These are phyloP conservation scores for Caenorhabditis sp. DNA, from an alignment of 2,888 invertebrate genomes.

Conservation along the genomic window DNA sequence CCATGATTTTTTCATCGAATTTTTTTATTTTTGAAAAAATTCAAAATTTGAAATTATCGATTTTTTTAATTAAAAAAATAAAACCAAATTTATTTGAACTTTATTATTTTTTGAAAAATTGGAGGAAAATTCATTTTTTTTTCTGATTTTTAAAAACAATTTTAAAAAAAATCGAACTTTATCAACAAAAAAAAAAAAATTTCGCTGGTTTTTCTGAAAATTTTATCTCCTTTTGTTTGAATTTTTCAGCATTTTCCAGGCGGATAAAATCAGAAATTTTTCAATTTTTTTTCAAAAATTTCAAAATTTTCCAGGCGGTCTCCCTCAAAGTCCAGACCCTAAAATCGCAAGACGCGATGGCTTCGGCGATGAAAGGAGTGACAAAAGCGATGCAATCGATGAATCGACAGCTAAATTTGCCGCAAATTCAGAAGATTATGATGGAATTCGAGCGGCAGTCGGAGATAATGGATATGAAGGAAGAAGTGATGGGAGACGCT, in stretches of 20 bases:
- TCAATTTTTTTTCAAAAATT: background rate
- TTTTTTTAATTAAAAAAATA: too few species aligned
- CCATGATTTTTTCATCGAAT: too few species aligned
- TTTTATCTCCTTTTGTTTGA: too few species aligned
- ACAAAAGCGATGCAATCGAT: constrained; percentile 98
- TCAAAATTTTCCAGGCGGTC: constrained; percentile 87
- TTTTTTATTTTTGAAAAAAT: too few species aligned
- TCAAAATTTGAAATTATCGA: too few species aligned
- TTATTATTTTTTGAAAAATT: constrained; percentile 1
- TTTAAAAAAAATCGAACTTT: background rate
- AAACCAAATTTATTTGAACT: too few species aligned
- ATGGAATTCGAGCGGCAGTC: constrained; percentile 95
- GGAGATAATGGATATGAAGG: constrained; percentile 99
- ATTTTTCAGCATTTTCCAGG: background rate
- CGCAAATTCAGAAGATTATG: constrained; percentile 96
- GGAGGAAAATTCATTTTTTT: background rate
- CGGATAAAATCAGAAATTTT: background rate
- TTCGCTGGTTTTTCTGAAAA: too few species aligned
- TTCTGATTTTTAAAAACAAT: background rate
- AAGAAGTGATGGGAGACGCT: constrained; percentile 99
- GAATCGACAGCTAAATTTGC: constrained; percentile 95
- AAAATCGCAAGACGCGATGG: constrained; percentile 98
- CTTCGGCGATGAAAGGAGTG: constrained; percentile 98
- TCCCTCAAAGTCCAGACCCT: constrained; percentile 97
- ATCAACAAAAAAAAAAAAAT: background rate